phyloP scores from a whole-genome alignment of 2,888 invertebrate genomes.

The Geophilus truncorum region DNA sequence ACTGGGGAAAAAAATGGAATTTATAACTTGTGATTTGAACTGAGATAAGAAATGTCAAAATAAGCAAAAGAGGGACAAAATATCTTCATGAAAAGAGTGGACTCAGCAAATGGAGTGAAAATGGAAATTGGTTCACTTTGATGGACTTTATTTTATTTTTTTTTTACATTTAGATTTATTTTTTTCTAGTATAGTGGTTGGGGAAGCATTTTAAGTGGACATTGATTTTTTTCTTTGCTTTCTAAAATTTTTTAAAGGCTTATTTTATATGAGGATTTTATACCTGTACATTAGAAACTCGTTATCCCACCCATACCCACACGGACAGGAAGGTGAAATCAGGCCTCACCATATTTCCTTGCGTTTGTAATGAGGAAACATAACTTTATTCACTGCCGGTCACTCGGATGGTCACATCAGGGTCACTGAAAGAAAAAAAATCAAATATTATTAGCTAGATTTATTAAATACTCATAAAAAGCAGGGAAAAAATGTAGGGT shows the following conservation, averaged over 20 bases:
- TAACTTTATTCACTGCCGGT: neutral
- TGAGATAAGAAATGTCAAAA: slow-evolving; percentile 1
- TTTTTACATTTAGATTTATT: neutral
- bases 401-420: neutral
- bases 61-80: neutral
- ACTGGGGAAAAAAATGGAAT: neutral
- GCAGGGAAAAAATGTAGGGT: too few species aligned
- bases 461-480: too few species aligned
- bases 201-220: neutral
- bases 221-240: neutral
- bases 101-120: slow-evolving; percentile 16
- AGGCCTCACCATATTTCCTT: slow-evolving; percentile 1
- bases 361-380: slow-evolving; percentile 12
- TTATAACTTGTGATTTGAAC: slow-evolving; percentile 11
- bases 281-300: neutral
- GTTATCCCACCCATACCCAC: neutral
- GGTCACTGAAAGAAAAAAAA: neutral
- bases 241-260: neutral
- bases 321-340: neutral
- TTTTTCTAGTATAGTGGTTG: too few species aligned
- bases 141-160: neutral
- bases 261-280: neutral
- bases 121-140: slow-evolving; percentile 4
- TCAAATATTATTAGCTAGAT: too few species aligned
- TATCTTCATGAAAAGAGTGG: neutral